These are phyloP conservation scores for Erannis defoliaria DNA, from an alignment of 2,888 invertebrate species.

Conservation along the genomic window DNA sequence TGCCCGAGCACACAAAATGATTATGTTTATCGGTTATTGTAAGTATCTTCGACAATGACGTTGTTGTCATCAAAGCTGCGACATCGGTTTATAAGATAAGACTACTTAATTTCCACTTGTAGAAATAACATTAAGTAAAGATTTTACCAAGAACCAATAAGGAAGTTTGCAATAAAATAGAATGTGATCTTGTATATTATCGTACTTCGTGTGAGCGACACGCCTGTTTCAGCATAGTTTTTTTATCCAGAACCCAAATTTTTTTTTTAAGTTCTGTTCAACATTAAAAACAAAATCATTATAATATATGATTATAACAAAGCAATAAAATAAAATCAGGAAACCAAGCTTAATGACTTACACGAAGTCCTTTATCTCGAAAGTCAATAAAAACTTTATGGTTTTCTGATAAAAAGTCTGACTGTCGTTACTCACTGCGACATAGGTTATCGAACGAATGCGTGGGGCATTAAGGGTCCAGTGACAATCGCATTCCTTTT, in stretches of 20 bases:
- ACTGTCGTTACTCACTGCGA: constrained; percentile 44
- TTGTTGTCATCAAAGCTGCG: too few species aligned
- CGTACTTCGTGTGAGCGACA: too few species aligned
- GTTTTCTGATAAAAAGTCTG: constrained; percentile 46
- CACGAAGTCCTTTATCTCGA: constrained; percentile 42
- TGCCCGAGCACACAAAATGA: background rate
- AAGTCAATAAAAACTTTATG: constrained; percentile 43
- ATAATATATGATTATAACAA: constrained; percentile 16
- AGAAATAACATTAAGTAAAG: too few species aligned
- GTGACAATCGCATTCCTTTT: constrained; percentile 61
- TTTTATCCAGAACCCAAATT: background rate
- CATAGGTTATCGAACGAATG: constrained; percentile 59
- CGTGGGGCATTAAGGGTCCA: constrained; percentile 69
- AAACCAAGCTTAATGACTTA: constrained; percentile 39
- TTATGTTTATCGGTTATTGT: background rate
- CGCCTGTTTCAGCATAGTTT: background rate
- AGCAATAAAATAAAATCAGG: constrained; percentile 18
- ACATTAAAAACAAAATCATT: background rate
- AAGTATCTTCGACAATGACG: too few species aligned
- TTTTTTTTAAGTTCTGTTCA: background rate
- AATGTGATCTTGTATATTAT: too few species aligned
- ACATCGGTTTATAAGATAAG: too few species aligned
- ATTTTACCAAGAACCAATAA: too few species aligned
- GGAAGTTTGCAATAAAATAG: too few species aligned
- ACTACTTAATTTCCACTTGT: too few species aligned